phyloP scores from a whole-genome alignment of 2,113 vertebrate species.

The Marmota flaviventris region DNA sequence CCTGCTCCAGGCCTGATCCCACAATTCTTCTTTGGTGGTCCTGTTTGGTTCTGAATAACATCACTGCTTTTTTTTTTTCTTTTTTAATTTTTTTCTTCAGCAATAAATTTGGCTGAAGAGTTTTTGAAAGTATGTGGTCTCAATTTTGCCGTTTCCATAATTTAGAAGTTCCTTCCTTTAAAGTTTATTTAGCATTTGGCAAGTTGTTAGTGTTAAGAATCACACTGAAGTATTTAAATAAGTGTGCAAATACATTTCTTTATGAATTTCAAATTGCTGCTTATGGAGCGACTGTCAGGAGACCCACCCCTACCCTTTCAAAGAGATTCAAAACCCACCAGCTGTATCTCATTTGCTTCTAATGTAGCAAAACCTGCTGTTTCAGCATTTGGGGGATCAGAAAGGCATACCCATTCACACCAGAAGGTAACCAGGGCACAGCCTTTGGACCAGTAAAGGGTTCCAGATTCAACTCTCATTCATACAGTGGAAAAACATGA shows the following conservation, averaged over 20 bases:
- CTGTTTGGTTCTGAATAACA: neutral
- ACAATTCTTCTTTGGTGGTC: constrained; percentile 12
- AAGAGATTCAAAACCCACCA: neutral
- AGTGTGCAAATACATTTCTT: neutral
- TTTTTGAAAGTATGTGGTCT: neutral
- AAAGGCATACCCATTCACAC: neutral
- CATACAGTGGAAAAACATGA: neutral
- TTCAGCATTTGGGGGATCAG: neutral
- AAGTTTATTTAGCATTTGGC: neutral
- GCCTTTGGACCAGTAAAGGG: neutral
- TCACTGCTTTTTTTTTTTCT: neutral
- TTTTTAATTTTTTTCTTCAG: neutral
- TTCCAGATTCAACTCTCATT: neutral
- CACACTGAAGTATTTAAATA: neutral
- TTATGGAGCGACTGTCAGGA: neutral
- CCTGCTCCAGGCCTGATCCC: constrained; percentile 31
- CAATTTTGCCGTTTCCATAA: neutral
- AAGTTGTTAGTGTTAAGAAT: neutral
- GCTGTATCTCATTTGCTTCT: neutral
- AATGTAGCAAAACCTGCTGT: neutral
- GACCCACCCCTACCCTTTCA: neutral
- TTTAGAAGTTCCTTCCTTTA: neutral
- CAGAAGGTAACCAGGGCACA: neutral
- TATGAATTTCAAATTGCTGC: neutral
- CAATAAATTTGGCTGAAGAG: neutral